A percentile compares a stretch with the other conserved stretches of the same genome.
phyloP scores from a whole-genome alignment of 1,140 invertebrate species.

The Euborellia annulipes region DNA sequence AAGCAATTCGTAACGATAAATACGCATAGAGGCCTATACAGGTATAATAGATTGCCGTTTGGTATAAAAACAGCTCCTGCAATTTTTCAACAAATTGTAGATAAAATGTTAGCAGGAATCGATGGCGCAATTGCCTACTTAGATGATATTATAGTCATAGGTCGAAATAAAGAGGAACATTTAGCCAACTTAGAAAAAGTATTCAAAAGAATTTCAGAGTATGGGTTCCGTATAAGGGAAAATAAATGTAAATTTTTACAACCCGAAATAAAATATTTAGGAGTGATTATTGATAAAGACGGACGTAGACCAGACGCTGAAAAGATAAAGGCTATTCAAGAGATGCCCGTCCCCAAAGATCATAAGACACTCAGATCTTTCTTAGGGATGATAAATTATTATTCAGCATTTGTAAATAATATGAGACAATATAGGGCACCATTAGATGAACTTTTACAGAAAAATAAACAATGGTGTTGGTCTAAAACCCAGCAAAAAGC shows the following conservation, averaged over 20 bases:
- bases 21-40: conserved; percentile 22
- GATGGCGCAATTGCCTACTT: conserved; percentile 15
- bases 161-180: conserved; percentile 17
- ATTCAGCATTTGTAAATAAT: conserved; percentile 22
- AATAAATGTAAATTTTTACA: conserved; percentile 21
- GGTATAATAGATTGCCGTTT: conserved; percentile 21
- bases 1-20: background rate
- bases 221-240: conserved; percentile 15
- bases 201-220: conserved; percentile 13
- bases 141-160: conserved; percentile 25
- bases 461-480: conserved; percentile 15
- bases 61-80: conserved; percentile 21
- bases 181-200: conserved; percentile 12
- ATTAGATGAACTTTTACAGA: conserved; percentile 18
- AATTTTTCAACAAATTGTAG: conserved; percentile 27
- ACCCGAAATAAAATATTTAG: conserved; percentile 18
- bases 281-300: conserved; percentile 18
- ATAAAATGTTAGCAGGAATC: conserved; percentile 19
- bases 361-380: conserved; percentile 21
- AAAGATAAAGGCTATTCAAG: conserved; percentile 24
- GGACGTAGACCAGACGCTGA: conserved; percentile 20
- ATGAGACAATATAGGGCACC: conserved; percentile 16
- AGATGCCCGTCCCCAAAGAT: conserved; percentile 21
- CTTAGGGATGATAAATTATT: conserved; percentile 26
- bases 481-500: conserved; percentile 14